Evolutionary conservation across 2,888 invertebrate species (phyloP).

Genomic region (Calameuta pallipes): DNA sequence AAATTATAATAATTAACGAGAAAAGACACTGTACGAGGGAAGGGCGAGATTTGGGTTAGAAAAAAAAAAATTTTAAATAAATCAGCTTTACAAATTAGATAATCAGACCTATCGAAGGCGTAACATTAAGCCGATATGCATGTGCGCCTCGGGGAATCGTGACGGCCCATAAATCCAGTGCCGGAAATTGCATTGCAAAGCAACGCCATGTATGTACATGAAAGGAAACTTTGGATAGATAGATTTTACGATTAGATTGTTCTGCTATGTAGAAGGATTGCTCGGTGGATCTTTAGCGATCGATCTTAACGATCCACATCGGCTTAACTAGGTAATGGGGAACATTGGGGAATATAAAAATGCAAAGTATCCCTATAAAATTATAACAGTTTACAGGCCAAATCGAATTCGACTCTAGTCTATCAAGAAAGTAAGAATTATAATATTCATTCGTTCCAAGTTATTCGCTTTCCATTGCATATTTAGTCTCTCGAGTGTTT

Average conservation of each 20-base stretch:
- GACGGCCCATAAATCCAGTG: neutral
- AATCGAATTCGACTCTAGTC: neutral
- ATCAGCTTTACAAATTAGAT: neutral
- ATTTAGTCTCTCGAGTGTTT: neutral
- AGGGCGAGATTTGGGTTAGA: neutral
- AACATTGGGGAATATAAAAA: neutral
- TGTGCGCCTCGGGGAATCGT: neutral
- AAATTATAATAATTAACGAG: neutral
- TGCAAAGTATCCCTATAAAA: neutral
- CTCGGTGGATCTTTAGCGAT: neutral
- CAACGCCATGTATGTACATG: neutral
- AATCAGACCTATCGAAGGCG: neutral
- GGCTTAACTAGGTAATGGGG: neutral
- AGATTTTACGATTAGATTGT: neutral
- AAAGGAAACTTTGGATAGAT: neutral
- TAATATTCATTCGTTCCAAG: neutral
- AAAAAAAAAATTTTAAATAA: neutral
- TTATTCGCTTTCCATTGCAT: neutral
- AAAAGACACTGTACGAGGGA: neutral
- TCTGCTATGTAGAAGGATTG: neutral
- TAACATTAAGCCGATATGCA: neutral
- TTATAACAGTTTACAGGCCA: neutral
- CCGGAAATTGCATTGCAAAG: conserved; percentile 1
- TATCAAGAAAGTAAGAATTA: neutral
- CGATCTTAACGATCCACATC: neutral